phyloP scores from a whole-genome alignment of 2,797 vertebrate species.

The Ispidina lecontei region DNA sequence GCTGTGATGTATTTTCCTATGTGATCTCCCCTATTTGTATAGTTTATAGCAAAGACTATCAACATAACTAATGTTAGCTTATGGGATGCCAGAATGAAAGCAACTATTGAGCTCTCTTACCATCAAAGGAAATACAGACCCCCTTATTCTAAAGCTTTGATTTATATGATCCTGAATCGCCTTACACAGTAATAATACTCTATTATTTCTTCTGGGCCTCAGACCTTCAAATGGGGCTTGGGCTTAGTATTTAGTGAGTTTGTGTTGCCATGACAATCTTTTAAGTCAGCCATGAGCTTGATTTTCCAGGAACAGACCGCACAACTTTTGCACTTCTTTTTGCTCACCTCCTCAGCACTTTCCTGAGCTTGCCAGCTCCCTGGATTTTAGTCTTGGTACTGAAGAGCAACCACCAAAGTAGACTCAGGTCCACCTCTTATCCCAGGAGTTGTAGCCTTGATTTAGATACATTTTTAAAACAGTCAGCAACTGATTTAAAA shows the following conservation, averaged over 20 bases:
- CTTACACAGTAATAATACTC: slow-evolving; percentile 9
- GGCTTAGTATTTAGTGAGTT: slow-evolving; percentile 69
- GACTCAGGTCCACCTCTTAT: neutral
- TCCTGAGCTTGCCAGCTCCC: neutral
- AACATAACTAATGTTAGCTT: slow-evolving; percentile 53
- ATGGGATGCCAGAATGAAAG: slow-evolving; percentile 58
- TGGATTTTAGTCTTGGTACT: neutral
- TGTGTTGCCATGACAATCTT: slow-evolving; percentile 65
- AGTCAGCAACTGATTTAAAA: neutral
- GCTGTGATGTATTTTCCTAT: slow-evolving; percentile 25
- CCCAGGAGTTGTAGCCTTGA: neutral
- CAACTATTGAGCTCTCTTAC: slow-evolving; percentile 50
- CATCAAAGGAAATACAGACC: slow-evolving; percentile 55
- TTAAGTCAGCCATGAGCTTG: neutral
- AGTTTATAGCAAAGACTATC: slow-evolving; percentile 49
- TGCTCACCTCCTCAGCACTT: slow-evolving; percentile 21
- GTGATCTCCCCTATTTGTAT: neutral
- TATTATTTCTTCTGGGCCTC: slow-evolving; percentile 31
- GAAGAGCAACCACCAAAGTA: neutral
- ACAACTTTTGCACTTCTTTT: neutral
- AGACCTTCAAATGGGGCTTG: slow-evolving; percentile 11
- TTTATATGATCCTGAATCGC: slow-evolving; percentile 18
- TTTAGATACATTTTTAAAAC: neutral
- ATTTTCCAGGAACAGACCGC: slow-evolving; percentile 3
- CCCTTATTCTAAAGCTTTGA: neutral